Conservation (phyloP, 1,140 invertebrate genomes). For the Bombus pascuorum region DNA sequence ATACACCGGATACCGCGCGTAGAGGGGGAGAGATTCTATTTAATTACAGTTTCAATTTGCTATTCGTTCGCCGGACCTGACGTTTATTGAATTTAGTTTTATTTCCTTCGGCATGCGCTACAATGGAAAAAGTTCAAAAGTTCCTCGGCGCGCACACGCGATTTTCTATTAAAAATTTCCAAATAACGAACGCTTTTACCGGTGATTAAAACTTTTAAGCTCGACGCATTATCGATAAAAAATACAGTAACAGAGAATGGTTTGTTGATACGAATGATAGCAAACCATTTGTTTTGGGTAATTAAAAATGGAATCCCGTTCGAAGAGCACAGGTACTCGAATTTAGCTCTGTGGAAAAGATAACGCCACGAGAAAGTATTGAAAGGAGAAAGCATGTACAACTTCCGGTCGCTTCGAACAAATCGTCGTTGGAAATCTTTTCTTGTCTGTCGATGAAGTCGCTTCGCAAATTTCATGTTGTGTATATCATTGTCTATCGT, state of each 20-base stretch:
- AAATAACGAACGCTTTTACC: conserved; percentile 13
- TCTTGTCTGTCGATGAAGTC: conserved; percentile 20
- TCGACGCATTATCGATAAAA: background rate
- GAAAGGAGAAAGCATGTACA: conserved; percentile 54
- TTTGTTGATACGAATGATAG: background rate
- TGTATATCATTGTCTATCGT: too few relatives aligned
- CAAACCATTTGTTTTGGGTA: background rate
- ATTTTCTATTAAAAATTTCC: conserved; percentile 17
- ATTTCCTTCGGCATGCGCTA: conserved; percentile 6
- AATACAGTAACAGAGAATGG: background rate
- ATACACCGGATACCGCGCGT: background rate
- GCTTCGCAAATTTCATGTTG: conserved; percentile 17
- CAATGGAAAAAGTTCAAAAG: conserved; percentile 12
- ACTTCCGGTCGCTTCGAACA: conserved; percentile 34
- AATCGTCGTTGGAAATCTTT: background rate
- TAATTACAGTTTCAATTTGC: conserved; percentile 45
- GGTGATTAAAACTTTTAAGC: conserved; percentile 18
- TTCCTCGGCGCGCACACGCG: background rate
- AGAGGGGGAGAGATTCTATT: conserved; percentile 8
- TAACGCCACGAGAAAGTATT: conserved; percentile 49
- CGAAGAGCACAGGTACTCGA: too few relatives aligned
- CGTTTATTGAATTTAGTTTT: conserved; percentile 34
- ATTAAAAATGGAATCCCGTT: background rate
- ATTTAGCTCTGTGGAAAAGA: background rate
- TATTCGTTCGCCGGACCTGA: background rate